Percentiles rank a stretch among this genome's conserved stretches.
These are phyloP conservation scores for Aromia moschata DNA, from an alignment of 2,888 invertebrate genomes.

Conservation along the genomic window DNA sequence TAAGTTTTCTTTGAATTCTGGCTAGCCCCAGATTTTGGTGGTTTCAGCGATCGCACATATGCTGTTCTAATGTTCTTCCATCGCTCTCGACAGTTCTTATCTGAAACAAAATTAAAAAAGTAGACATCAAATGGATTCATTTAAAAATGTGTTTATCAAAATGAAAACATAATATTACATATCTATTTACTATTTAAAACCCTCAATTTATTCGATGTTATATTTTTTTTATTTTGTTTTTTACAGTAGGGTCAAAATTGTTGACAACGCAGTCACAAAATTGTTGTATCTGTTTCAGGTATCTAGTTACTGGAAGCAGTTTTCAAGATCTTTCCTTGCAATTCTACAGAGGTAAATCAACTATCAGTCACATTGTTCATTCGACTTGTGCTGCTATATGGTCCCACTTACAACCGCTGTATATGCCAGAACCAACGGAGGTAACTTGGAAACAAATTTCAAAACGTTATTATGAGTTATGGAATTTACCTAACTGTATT, in stretches of 20 bases:
- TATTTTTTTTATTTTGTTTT: neutral
- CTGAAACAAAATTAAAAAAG: conserved; percentile 9
- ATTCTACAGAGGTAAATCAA: neutral
- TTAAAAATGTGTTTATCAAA: conserved; percentile 8
- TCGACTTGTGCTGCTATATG: neutral
- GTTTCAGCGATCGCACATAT: conserved; percentile 11
- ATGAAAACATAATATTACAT: neutral
- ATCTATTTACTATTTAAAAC: neutral
- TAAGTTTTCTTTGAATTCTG: neutral
- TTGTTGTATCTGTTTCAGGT: neutral
- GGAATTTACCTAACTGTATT: conserved; percentile 11
- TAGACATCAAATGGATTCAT: neutral
- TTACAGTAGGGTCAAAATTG: neutral
- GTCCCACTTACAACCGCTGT: conserved; percentile 4
- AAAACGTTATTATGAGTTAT: conserved; percentile 13
- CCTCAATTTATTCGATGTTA: neutral
- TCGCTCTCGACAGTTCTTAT: conserved; percentile 12
- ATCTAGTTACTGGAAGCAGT: conserved; percentile 4
- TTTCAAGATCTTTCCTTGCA: neutral
- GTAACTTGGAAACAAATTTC: conserved; percentile 11
- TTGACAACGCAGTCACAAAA: neutral
- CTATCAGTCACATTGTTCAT: neutral
- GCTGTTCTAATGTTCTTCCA: conserved; percentile 12
- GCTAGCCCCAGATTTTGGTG: neutral
- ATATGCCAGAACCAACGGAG: conserved; percentile 8